These are phyloP conservation scores for Galleria mellonella DNA, from an alignment of 1,140 invertebrate genomes.

Conservation along the genomic window DNA sequence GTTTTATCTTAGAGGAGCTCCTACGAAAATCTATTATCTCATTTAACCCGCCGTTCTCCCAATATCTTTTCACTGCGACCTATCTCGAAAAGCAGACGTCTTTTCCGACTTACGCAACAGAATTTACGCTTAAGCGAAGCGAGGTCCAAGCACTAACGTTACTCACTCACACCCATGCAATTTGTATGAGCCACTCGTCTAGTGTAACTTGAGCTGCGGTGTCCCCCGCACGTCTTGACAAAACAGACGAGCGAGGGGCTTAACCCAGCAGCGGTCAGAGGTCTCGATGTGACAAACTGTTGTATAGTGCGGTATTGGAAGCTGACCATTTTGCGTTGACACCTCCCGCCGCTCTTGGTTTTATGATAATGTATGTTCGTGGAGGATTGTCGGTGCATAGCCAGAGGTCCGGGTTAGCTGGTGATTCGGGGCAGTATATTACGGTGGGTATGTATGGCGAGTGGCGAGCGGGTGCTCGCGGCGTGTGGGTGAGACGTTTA, in stretches of 20 bases:
- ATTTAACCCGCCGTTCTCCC: slow-evolving; percentile 17
- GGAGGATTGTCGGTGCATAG: slow-evolving; percentile 18
- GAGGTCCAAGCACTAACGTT: slow-evolving; percentile 60
- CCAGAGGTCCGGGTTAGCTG: slow-evolving; percentile 22
- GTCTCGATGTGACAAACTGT: slow-evolving; percentile 65
- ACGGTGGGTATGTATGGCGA: slow-evolving; percentile 64
- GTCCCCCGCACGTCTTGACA: slow-evolving; percentile 22
- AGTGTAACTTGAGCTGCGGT: slow-evolving; percentile 21
- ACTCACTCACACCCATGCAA: slow-evolving; percentile 64
- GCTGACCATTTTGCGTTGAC: slow-evolving; percentile 31
- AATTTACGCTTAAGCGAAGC: slow-evolving; percentile 69
- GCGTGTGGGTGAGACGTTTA: slow-evolving; percentile 73
- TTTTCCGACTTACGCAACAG: slow-evolving; percentile 70
- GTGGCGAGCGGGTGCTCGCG: slow-evolving; percentile 59
- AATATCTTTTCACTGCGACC: slow-evolving; percentile 47
- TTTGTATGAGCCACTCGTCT: slow-evolving; percentile 46
- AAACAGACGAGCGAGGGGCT: slow-evolving; percentile 40
- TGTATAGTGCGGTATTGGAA: slow-evolving; percentile 66
- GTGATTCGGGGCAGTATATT: slow-evolving; percentile 36
- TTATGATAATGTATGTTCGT: slow-evolving; percentile 3
- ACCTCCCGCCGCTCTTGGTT: slow-evolving; percentile 15
- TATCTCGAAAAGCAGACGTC: slow-evolving; percentile 65
- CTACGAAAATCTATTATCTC: slow-evolving; percentile 8
- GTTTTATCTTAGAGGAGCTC: neutral
- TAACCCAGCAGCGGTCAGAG: slow-evolving; percentile 50